These are phyloP conservation scores for Netelia inedita DNA, from an alignment of 2,888 invertebrate genomes.

Conservation along the genomic window DNA sequence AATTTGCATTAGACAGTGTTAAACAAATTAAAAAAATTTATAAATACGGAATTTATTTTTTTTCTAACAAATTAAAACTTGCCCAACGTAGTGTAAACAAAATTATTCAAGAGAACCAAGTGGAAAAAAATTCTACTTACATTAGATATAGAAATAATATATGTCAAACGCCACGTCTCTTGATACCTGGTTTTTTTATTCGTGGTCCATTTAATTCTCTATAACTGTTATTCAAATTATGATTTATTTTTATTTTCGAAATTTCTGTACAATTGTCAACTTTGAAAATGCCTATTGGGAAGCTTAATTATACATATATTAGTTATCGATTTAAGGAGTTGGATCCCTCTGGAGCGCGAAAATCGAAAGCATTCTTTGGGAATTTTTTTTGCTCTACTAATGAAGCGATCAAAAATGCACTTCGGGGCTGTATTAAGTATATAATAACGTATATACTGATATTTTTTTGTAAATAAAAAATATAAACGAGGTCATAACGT, in stretches of 20 bases:
- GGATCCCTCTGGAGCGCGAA: background rate
- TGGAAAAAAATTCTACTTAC: background rate
- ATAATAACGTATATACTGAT: too few relatives aligned
- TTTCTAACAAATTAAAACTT: background rate
- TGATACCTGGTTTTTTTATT: slow-evolving; percentile 21
- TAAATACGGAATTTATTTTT: slow-evolving; percentile 2
- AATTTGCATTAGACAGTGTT: too few relatives aligned
- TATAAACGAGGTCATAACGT: too few relatives aligned
- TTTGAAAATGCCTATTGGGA: background rate
- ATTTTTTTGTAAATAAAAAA: too few relatives aligned
- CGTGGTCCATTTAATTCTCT: slow-evolving; percentile 7
- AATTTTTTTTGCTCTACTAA: too few relatives aligned
- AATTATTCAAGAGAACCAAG: background rate
- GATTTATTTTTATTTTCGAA: slow-evolving; percentile 2
- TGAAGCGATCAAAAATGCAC: too few relatives aligned
- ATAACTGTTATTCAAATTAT: slow-evolving; percentile 22
- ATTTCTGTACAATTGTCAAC: slow-evolving; percentile 1
- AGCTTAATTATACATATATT: background rate
- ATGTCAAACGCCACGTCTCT: slow-evolving; percentile 6
- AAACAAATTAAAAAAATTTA: background rate
- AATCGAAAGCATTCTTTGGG: too few relatives aligned
- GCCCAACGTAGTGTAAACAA: background rate
- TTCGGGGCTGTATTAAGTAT: too few relatives aligned
- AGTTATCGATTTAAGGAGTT: slow-evolving; percentile 4
- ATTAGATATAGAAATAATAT: slow-evolving; percentile 8